Evolutionary conservation across 2,797 vertebrate genomes (phyloP).

Genomic region (Momotus momota): DNA sequence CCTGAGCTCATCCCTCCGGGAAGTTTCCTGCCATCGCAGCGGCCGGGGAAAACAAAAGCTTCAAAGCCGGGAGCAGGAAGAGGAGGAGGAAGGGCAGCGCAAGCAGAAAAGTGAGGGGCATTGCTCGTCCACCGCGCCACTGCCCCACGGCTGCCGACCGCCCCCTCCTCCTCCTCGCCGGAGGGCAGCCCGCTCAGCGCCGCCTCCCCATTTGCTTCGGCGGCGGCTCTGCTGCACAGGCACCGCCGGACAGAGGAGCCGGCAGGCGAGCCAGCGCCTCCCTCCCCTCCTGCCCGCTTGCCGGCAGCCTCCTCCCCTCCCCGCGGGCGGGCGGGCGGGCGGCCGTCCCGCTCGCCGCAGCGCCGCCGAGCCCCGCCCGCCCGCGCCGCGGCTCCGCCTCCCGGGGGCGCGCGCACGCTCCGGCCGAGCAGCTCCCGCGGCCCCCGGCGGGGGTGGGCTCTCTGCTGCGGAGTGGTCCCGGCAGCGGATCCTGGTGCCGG

Average conservation of each 20-base stretch:
- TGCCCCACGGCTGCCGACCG: neutral
- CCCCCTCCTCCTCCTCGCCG: neutral
- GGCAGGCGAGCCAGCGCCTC: neutral
- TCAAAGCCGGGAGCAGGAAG: neutral
- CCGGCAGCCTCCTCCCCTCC: neutral
- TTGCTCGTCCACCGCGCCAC: conserved; percentile 31
- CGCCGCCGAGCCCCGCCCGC: neutral
- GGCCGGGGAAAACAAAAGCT: conserved; percentile 53
- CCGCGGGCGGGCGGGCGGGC: too few species aligned
- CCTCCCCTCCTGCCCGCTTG: neutral
- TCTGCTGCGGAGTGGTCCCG: too few species aligned
- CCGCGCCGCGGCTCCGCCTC: neutral
- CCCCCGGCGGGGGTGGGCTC: neutral
- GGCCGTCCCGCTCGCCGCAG: neutral
- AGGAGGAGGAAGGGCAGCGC: neutral
- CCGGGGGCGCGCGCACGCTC: neutral
- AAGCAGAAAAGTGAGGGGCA: conserved; percentile 36
- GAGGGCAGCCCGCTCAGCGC: neutral
- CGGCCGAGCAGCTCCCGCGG: neutral
- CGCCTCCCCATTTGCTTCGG: neutral
- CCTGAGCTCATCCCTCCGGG: conserved; percentile 34
- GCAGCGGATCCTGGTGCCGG: neutral
- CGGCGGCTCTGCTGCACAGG: neutral
- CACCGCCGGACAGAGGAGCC: neutral
- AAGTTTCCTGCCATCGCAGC: conserved; percentile 70